Conservation (phyloP, 1,140 invertebrate genomes). For the Neodiprion pinetum region DNA sequence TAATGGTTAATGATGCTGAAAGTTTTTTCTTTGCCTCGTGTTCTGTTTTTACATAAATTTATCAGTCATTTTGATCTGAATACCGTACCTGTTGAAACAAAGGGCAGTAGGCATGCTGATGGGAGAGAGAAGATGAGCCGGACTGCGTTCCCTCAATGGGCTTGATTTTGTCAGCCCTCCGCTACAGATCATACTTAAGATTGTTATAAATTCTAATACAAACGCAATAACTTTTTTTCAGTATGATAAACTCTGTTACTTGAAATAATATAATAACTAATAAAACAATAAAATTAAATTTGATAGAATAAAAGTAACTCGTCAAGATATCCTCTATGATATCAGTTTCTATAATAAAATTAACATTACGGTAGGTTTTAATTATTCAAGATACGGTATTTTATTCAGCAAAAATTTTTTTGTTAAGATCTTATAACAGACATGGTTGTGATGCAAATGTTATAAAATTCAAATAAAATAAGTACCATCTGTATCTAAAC, state of each 20-base stretch:
- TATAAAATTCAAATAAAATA: neutral
- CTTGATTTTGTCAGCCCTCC: slow-evolving; percentile 61
- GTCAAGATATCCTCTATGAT: too few species aligned
- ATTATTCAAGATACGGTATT: too few species aligned
- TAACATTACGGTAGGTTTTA: too few species aligned
- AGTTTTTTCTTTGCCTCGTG: neutral
- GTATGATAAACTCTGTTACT: neutral
- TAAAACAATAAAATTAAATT: neutral
- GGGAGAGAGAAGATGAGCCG: slow-evolving; percentile 74
- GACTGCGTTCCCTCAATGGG: slow-evolving; percentile 59
- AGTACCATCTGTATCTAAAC: slow-evolving; percentile 42
- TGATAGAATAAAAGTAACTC: slow-evolving; percentile 2
- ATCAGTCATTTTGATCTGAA: neutral
- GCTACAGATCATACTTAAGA: slow-evolving; percentile 51
- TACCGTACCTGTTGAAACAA: slow-evolving; percentile 76
- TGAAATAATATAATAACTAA: too few species aligned
- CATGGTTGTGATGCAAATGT: neutral
- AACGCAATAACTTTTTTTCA: slow-evolving; percentile 4
- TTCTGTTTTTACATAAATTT: neutral
- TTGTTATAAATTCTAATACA: slow-evolving; percentile 23
- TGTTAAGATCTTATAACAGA: too few species aligned
- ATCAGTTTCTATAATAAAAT: too few species aligned
- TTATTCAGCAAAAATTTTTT: too few species aligned
- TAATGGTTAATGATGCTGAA: neutral
- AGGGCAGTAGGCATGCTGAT: slow-evolving; percentile 76